These are phyloP conservation scores for Sphyrna mokarran DNA, from an alignment of 2,113 vertebrate genomes.

Conservation along the genomic window DNA sequence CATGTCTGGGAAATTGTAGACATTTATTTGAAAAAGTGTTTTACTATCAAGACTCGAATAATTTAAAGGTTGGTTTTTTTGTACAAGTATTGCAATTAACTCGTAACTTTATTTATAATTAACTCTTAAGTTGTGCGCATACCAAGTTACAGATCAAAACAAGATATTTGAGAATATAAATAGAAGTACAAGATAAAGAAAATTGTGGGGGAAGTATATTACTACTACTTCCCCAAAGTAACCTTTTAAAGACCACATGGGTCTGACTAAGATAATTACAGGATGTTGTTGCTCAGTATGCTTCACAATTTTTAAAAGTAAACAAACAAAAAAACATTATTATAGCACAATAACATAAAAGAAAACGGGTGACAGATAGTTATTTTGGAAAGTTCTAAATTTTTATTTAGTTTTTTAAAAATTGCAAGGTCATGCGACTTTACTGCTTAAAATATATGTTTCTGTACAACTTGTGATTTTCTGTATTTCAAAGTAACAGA, in stretches of 20 bases:
- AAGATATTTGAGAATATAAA: slow-evolving; percentile 28
- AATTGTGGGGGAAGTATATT: background rate
- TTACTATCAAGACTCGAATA: background rate
- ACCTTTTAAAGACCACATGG: background rate
- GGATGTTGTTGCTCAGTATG: slow-evolving; percentile 23
- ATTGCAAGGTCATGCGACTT: background rate
- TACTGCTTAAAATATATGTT: background rate
- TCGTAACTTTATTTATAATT: slow-evolving; percentile 1
- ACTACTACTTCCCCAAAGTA: slow-evolving; percentile 16
- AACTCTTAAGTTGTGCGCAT: background rate
- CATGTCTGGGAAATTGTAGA: background rate
- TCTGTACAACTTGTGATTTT: background rate
- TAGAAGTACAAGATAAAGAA: slow-evolving; percentile 1
- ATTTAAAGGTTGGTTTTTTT: background rate
- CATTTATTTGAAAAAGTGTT: background rate
- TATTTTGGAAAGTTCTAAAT: background rate
- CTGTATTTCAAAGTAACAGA: background rate
- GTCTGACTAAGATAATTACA: background rate
- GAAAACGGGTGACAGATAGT: background rate
- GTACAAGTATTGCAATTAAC: background rate
- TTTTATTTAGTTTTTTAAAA: background rate
- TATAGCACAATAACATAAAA: background rate
- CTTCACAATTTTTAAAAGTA: slow-evolving; percentile 2
- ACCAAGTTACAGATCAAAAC: slow-evolving; percentile 23
- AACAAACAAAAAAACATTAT: slow-evolving; percentile 16